These are phyloP conservation scores for Delia radicum DNA, from an alignment of 1,140 invertebrate species.

Conservation along the genomic window DNA sequence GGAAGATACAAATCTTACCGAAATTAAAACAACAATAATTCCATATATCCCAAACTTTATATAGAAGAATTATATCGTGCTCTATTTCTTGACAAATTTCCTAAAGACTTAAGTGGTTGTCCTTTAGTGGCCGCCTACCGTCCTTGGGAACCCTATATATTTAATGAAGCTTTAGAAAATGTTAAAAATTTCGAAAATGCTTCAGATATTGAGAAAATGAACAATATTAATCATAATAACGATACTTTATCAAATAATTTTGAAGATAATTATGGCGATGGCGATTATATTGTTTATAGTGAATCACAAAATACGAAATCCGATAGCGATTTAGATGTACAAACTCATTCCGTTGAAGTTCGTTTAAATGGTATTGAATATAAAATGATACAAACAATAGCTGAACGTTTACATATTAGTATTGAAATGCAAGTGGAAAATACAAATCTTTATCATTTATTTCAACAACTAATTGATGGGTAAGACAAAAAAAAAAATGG, in stretches of 20 bases:
- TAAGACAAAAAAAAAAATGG: slow-evolving; percentile 31
- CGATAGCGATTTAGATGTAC: not conserved
- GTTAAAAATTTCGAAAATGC: too few relatives aligned
- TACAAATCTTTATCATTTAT: slow-evolving; percentile 46
- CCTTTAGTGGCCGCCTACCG: slow-evolving; percentile 43
- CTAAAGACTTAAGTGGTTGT: slow-evolving; percentile 45
- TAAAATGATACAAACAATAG: slow-evolving; percentile 46
- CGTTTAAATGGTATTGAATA: slow-evolving; percentile 43
- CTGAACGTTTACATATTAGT: slow-evolving; percentile 40
- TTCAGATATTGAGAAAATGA: too few relatives aligned
- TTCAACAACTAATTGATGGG: slow-evolving; percentile 50
- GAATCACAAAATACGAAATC: too few relatives aligned
- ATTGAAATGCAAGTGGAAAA: slow-evolving; percentile 45
- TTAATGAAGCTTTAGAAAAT: slow-evolving; percentile 24
- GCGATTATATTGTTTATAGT: not conserved
- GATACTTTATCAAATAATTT: too few relatives aligned
- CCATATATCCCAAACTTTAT: not conserved
- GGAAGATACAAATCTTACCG: not conserved
- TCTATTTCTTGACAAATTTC: slow-evolving; percentile 46
- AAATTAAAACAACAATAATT: not conserved
- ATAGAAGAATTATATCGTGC: slow-evolving; percentile 38
- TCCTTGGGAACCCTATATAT: slow-evolving; percentile 52
- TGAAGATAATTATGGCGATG: not conserved
- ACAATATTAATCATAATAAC: too few relatives aligned
- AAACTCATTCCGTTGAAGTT: not conserved